These are phyloP conservation scores for Tachysurus fulvidraco DNA, from an alignment of 2,113 vertebrate species.

Conservation along the genomic window DNA sequence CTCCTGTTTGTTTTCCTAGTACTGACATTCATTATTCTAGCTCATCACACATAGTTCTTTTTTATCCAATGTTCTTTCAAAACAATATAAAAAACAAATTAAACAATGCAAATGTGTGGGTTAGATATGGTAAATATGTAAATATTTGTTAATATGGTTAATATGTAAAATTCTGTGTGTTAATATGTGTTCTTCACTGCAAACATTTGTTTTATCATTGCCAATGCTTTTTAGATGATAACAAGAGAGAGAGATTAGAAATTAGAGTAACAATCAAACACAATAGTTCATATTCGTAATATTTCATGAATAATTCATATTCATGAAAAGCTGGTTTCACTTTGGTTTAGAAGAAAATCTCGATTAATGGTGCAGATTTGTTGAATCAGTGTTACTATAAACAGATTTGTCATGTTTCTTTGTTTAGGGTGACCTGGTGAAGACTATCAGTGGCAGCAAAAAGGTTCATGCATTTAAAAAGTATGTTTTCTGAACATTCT, in stretches of 20 bases:
- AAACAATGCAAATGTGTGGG: background rate
- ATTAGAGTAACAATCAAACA: background rate
- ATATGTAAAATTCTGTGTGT: background rate
- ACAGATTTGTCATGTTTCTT: background rate
- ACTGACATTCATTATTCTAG: background rate
- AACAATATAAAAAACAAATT: background rate
- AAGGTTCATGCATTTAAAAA: background rate
- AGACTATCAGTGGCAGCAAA: too few species aligned
- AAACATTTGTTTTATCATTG: background rate
- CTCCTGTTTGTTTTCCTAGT: background rate
- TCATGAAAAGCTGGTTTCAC: background rate
- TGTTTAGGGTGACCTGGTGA: background rate
- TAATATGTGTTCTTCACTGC: background rate
- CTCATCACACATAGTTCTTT: background rate
- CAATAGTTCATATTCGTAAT: too few species aligned
- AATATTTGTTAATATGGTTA: background rate
- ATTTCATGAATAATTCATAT: too few species aligned
- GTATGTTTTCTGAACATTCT: too few species aligned
- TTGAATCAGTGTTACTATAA: background rate
- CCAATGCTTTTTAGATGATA: background rate
- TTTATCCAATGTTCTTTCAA: background rate
- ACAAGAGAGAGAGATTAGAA: background rate
- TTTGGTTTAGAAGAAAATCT: background rate
- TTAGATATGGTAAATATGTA: background rate
- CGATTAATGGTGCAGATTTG: background rate